Evolutionary conservation across 2,888 invertebrate species (phyloP), one percentile per base, ranked within the genome.

Genomic region (Heliconius erato): DNA sequence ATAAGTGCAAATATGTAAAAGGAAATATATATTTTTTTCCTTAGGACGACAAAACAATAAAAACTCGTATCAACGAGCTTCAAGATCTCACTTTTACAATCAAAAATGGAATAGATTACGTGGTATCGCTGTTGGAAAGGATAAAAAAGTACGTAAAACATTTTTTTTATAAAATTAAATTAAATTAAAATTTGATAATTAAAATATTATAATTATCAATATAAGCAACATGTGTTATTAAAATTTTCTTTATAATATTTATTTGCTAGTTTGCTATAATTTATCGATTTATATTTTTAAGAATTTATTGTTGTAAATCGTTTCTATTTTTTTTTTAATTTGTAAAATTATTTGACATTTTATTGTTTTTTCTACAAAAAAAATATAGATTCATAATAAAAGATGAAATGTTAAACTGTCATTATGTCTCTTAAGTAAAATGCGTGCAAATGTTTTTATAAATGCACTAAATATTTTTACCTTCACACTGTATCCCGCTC

Each of bases 31-130:
- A 5, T 32, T 32, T 32, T 44, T 19, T 28, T 74, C 88, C 89
- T 79, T 89, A 96, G 95, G 95, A 95, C 81, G 95, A 95, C 32
- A 95, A 94, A 85, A 93, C 95, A 14, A 90, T 96, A 76, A 94
- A 94, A 88, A 92, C 90, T 40, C 90, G 95, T 23, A 84, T 95
- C 26, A 89, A 89, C 72, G 92, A 92, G 84, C 91, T 96, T 1
- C 95, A 96, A 88, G 96, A 96, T 86, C 89, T 96, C 80, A 95
- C 96, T 76, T 91, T 95, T n/a, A 95, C 95, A 2, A 95, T 95
- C 76, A 96, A 95, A 87, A 94, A 94, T 83, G 91, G 93, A 63
- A 95, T 96, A 74, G 95, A 96, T 87, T 95, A 93, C 85, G 89
- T 95, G 23, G 94, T 94, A 19, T 93, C 95, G 2, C 87, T 95